Evolutionary conservation across 1,140 invertebrate species (phyloP), one percentile per base, ranked within the genome.

Genomic region (Solenopsis fugax): DNA sequence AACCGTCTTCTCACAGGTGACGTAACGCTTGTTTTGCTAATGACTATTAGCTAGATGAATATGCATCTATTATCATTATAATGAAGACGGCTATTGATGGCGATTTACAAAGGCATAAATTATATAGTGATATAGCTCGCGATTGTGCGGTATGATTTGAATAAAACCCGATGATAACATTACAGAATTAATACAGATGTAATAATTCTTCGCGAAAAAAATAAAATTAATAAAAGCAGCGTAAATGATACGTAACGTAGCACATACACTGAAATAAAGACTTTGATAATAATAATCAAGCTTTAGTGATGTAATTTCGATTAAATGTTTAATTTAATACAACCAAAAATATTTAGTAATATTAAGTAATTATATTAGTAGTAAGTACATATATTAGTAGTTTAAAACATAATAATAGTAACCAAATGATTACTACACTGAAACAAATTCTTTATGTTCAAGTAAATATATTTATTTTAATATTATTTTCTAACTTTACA

Each of bases 21-120:
- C 50, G 71, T 76, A 89, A 89, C 60, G n/a, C 37, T 21, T 87
- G 56, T 90, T 90, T 87, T 77, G 54, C 71, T 54, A 72, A 77
- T 16, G 56, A 54, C 21, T 82, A 73, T 84, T 37, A 73, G 13
- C n/a, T 18, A 24, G n/a, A 2, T 48, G 6, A 0, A 60, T 60
- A 62, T 50, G 13, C 24, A 50, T 1, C n/a, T 58, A 84, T 84
- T 62, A 21, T 48, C 69, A 37, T 60, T 37, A 37, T 12, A 60
- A 60, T 37, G 37, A 50, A n/a, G 48, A 41, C 6, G 16, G 1
- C 5, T 65, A 41, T 54, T 37, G 48, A 69, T 12, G 52, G 41
- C 13, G 9, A 69, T 69, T 56, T 45, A 58, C 21, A 3, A 48
- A 60, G 24, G 7, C 18, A 48, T 45, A 48, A 82, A 69, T 81